Evolutionary conservation across 2,888 invertebrate genomes (phyloP).

Genomic region (Agrotis exclamationis): DNA sequence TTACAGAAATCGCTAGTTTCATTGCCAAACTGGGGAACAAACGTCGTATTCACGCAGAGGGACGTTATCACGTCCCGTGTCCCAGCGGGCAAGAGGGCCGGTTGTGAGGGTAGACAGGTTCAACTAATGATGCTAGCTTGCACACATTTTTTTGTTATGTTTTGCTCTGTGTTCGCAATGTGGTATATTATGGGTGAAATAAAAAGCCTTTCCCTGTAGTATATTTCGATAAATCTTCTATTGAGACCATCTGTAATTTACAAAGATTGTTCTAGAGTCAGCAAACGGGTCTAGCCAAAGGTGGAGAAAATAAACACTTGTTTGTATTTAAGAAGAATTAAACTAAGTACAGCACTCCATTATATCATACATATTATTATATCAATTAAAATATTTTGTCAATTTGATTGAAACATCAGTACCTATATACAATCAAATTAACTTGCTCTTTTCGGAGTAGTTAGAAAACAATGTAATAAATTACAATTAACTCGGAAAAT

Average conservation of each 20-base stretch:
- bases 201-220: conserved; percentile 14
- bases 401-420: no score
- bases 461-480: not conserved
- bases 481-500: conserved; percentile 35
- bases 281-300: not conserved
- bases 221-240: not conserved
- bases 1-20: conserved; percentile 33
- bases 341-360: no score
- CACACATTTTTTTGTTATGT: conserved; percentile 70
- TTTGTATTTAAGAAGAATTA: no score
- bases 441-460: not conserved
- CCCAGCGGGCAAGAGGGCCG: conserved; percentile 71
- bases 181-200: conserved; percentile 11
- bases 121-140: conserved; percentile 75
- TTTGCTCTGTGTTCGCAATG: conserved; percentile 27
- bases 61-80: conserved; percentile 78
- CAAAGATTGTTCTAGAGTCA: not conserved
- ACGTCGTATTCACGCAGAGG: conserved; percentile 68
- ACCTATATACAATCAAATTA: no score
- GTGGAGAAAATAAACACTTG: not conserved
- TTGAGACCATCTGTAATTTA: not conserved
- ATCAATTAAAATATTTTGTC: no score
- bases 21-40: conserved; percentile 62
- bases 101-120: conserved; percentile 75
- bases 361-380: no score